Evolutionary conservation across 1,140 invertebrate species (phyloP), one percentile per base, ranked within the genome.

Genomic region (Spodoptera frugiperda): DNA sequence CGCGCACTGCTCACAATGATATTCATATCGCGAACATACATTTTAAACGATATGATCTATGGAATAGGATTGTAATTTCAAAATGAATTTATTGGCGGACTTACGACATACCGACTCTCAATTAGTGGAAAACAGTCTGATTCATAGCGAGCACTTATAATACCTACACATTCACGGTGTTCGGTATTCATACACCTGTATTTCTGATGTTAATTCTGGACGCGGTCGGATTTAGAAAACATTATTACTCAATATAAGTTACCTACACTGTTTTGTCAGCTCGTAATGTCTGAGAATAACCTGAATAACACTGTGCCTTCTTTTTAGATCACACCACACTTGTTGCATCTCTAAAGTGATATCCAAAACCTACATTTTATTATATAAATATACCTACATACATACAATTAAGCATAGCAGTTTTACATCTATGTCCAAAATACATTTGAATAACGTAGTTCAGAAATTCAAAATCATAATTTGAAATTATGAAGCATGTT

Each of bases 31-130:
- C 48, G 25, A 75, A 21, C 48, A 44, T 53, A 80, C 76, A 75
- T 19, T 75, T 85, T 85, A 78, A 65, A 76, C 65, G 53, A 65
- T 76, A 76, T 76, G 46, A 63, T 72, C 67, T 21, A 61, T 63
- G 72, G n/a, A 75, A 63, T 75, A 75, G 57, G 21, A 65, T 65
- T 44, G 59, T 63, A 44, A 75, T 53, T 75, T 44, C 48, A 53
- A 46, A 53, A 65, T 53, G 14, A 33, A 2, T 46, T 63, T 25
- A 17, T n/a, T 44, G 59, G n/a, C 46, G 39, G 25, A 75, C 72
- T 63, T 63, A 65, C 30, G 72, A 63, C 72, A 53, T 39, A 53
- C 21, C 65, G 11, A 15, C 6, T 44, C 10, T 65, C 12, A 25
- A 39, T 53, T 48, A 51, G 48, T 75, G 33, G 17, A 75, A 53